phyloP scores from a whole-genome alignment of 2,797 vertebrate species.

The Lithobates pipiens region DNA sequence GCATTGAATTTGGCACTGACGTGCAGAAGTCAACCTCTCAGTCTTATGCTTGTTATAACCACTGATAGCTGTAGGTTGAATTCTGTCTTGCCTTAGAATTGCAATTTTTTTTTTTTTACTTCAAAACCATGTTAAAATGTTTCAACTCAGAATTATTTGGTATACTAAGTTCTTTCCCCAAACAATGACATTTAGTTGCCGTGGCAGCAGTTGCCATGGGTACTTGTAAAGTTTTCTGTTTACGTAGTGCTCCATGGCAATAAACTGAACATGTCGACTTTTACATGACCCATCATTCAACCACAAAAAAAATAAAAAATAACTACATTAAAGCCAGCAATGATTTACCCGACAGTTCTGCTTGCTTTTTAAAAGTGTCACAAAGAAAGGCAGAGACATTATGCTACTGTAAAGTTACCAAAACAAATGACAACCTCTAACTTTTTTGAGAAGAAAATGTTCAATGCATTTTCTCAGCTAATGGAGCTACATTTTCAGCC shows the following conservation, averaged over 20 bases:
- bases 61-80: neutral
- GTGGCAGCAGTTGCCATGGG: slow-evolving; percentile 39
- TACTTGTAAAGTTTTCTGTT: slow-evolving; percentile 28
- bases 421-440: neutral
- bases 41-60: neutral
- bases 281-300: neutral
- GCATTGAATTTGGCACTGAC: neutral
- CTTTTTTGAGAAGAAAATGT: neutral
- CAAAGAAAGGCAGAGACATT: neutral
- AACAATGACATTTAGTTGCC: slow-evolving; percentile 35
- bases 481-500: neutral
- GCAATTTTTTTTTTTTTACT: neutral
- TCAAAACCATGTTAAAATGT: neutral
- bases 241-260: slow-evolving; percentile 10
- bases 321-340: neutral
- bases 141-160: slow-evolving; percentile 6
- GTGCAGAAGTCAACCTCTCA: neutral
- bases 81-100: neutral
- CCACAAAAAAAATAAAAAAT: neutral
- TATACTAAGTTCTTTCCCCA: neutral
- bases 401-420: neutral
- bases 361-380: slow-evolving; percentile 10
- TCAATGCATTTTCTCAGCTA: neutral
- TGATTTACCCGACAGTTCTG: neutral
- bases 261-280: slow-evolving; percentile 18